Evolutionary conservation across 2,888 invertebrate genomes (phyloP).

Genomic region (Apamea monoglypha): DNA sequence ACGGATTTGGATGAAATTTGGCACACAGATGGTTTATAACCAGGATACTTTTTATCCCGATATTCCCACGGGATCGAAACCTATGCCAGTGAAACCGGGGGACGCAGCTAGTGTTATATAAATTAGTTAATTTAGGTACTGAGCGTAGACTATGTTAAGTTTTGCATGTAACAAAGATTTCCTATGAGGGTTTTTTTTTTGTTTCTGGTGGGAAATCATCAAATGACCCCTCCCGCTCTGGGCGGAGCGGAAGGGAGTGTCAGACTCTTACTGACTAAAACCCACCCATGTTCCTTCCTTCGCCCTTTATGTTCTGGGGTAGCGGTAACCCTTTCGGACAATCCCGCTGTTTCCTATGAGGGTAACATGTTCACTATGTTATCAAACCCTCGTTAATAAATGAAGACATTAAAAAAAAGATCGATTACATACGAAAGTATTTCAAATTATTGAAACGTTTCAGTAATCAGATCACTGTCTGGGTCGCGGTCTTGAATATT

Average conservation of each 20-base stretch:
- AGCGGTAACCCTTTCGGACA: too few relatives aligned
- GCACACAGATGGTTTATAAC: background rate
- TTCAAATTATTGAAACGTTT: conserved; percentile 51
- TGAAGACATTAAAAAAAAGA: background rate
- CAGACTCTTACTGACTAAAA: too few relatives aligned
- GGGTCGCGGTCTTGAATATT: conserved; percentile 60
- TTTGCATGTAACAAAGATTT: background rate
- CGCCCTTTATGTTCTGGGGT: too few relatives aligned
- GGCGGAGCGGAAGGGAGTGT: too few relatives aligned
- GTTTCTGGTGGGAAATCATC: too few relatives aligned
- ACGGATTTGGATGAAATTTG: background rate
- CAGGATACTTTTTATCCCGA: background rate
- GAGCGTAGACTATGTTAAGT: background rate
- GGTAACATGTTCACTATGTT: background rate
- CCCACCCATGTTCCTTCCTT: too few relatives aligned
- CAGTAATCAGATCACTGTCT: conserved; percentile 38
- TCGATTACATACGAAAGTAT: conserved; percentile 40
- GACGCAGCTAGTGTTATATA: background rate
- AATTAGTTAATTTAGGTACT: background rate
- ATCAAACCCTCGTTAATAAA: background rate
- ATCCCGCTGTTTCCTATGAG: too few relatives aligned
- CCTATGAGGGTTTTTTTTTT: too few relatives aligned
- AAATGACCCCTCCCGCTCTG: too few relatives aligned
- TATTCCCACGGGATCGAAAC: background rate
- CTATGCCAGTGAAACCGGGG: background rate